Evolutionary conservation across 2,888 invertebrate species (phyloP).

Genomic region (Cordilura impudica): DNA sequence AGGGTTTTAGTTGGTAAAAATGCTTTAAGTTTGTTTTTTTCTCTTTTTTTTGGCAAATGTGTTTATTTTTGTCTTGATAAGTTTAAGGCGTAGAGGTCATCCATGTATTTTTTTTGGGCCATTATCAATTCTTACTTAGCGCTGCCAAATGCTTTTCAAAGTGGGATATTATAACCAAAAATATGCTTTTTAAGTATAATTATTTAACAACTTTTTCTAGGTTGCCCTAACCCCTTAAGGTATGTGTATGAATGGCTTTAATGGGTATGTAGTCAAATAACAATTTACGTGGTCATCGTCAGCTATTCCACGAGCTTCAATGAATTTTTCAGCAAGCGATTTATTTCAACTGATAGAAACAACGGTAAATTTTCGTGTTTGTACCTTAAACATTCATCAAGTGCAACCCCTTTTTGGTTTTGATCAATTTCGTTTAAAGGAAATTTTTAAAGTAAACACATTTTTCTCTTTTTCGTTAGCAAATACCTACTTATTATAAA

Average conservation of each 20-base stretch:
- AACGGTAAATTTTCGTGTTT: slow-evolving; percentile 52
- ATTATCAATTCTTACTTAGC: no score
- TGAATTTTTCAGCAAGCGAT: slow-evolving; percentile 41
- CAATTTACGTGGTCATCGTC: slow-evolving; percentile 58
- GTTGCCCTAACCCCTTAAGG: neutral
- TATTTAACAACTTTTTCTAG: no score
- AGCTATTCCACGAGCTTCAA: slow-evolving; percentile 50
- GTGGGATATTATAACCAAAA: no score
- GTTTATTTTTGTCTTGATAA: neutral
- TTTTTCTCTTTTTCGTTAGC: neutral
- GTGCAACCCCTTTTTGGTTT: slow-evolving; percentile 44
- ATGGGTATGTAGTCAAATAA: slow-evolving; percentile 42
- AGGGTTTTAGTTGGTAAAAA: slow-evolving; percentile 14
- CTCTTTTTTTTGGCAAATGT: neutral
- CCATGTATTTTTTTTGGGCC: neutral
- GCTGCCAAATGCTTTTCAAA: no score
- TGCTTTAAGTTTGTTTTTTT: neutral
- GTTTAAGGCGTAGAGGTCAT: neutral
- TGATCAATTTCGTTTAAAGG: neutral
- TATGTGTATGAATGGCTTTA: neutral
- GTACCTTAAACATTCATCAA: slow-evolving; percentile 48
- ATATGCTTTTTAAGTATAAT: no score
- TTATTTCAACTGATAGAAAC: slow-evolving; percentile 50
- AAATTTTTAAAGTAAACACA: slow-evolving; percentile 1
- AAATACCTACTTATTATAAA: slow-evolving; percentile 24